A percentile compares a stretch with the other conserved stretches of the same genome.
Evolutionary conservation across 2,113 vertebrate species (phyloP).

Genomic region (Myotis lucifugus): DNA sequence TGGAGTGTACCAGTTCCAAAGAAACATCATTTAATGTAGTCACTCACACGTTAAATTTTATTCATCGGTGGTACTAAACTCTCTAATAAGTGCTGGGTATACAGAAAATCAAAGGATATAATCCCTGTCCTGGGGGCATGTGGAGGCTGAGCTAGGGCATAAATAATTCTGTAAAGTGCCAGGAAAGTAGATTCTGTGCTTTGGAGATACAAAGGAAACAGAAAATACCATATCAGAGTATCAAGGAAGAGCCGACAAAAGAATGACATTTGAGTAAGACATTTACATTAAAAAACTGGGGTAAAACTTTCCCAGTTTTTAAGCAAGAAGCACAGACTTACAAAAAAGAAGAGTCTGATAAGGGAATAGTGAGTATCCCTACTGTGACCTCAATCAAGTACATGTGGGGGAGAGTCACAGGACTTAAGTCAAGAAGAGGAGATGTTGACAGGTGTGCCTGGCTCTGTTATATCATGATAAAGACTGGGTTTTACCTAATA

Average conservation of each 20-base stretch:
- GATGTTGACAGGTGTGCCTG: neutral
- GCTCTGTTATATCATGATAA: neutral
- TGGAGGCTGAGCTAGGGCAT: neutral
- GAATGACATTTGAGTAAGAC: neutral
- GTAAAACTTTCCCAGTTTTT: neutral
- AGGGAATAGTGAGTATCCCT: neutral
- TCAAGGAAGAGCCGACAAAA: neutral
- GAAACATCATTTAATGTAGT: slow-evolving; percentile 25
- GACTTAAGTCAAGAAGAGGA: neutral
- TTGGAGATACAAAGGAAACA: neutral
- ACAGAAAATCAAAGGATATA: neutral
- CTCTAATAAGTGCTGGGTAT: neutral
- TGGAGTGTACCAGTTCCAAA: neutral
- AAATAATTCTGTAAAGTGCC: neutral
- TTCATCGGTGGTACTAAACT: neutral
- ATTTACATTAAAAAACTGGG: neutral
- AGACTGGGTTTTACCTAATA: neutral
- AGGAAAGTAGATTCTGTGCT: neutral
- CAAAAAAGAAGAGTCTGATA: fast-evolving
- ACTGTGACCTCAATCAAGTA: fast-evolving
- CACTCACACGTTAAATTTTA: neutral
- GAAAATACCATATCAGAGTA: neutral
- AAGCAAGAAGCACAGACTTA: neutral
- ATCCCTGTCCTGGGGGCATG: neutral
- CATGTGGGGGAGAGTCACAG: neutral